A percentile compares a stretch with the other conserved stretches of the same genome.
Conservation (phyloP, 1,140 invertebrate genomes). For the Leucophenga varia region DNA sequence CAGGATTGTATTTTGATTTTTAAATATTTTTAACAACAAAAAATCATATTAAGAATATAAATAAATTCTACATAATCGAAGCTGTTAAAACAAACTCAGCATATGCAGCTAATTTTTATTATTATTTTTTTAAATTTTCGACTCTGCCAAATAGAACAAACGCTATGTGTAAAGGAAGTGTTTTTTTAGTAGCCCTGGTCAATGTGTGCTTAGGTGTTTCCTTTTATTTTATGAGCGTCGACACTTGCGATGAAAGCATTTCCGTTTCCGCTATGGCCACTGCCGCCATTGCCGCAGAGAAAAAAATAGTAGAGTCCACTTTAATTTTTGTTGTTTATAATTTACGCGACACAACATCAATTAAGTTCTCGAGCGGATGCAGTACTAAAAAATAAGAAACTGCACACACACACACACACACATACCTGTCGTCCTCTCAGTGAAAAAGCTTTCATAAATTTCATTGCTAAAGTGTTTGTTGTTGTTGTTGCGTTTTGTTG, state of each 20-base stretch:
- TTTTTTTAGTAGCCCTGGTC: constrained; percentile 10
- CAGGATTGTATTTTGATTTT: no score
- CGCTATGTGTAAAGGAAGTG: no score
- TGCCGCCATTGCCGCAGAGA: constrained; percentile 17
- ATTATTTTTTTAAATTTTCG: no score
- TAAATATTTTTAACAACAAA: no score
- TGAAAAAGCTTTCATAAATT: constrained; percentile 53
- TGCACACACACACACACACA: no score
- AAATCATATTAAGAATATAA: no score
- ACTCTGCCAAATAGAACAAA: no score
- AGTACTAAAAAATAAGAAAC: no score
- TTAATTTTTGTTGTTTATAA: constrained; percentile 55
- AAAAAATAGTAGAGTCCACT: constrained; percentile 36
- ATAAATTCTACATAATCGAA: no score
- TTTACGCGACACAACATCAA: constrained; percentile 54
- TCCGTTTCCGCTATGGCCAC: constrained; percentile 40
- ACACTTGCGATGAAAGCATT: constrained; percentile 48
- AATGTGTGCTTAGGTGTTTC: constrained; percentile 23
- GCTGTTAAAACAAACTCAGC: no score
- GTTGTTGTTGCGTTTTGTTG: neutral
- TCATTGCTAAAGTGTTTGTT: constrained; percentile 37
- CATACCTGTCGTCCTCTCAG: constrained; percentile 50
- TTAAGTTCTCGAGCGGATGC: constrained; percentile 52
- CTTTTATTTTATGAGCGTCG: constrained; percentile 36
- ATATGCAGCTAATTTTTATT: no score